A percentile compares a stretch with the other conserved stretches of the same genome.
These are phyloP conservation scores for Chionis minor DNA, from an alignment of 2,113 vertebrate genomes.

Conservation along the genomic window DNA sequence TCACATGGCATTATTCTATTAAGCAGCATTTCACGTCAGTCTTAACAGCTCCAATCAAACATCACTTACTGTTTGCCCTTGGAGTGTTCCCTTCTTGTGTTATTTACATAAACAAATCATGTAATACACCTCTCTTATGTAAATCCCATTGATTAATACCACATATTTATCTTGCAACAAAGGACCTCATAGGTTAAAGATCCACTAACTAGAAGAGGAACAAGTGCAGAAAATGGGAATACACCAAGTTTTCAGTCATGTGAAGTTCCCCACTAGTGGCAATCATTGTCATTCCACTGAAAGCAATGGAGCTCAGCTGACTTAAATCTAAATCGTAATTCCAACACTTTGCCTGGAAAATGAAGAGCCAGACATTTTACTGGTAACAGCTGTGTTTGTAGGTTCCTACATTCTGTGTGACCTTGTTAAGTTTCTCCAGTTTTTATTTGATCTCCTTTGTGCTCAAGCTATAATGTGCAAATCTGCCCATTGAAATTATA, in stretches of 20 bases:
- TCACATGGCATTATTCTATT: constrained; percentile 35
- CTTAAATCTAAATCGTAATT: neutral
- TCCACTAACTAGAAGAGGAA: neutral
- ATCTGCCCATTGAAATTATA: neutral
- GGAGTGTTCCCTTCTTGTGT: constrained; percentile 9
- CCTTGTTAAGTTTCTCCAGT: neutral
- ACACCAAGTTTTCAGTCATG: neutral
- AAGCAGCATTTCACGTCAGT: neutral
- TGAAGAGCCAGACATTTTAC: neutral
- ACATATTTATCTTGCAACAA: constrained; percentile 13
- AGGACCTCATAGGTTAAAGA: constrained; percentile 39
- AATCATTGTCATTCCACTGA: neutral
- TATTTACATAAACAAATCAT: constrained; percentile 61
- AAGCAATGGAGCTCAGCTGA: neutral
- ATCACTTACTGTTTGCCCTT: constrained; percentile 44
- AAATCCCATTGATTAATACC: constrained; percentile 47
- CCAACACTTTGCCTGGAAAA: neutral
- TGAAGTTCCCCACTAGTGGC: neutral
- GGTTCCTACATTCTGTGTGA: neutral
- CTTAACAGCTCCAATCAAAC: constrained; percentile 50
- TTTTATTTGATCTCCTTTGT: neutral
- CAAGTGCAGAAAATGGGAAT: neutral
- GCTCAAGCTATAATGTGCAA: neutral
- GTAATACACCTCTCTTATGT: constrained; percentile 11
- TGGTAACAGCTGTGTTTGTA: neutral